Evolutionary conservation across 2,888 invertebrate genomes (phyloP).

Genomic region (Athrips mouffetella): DNA sequence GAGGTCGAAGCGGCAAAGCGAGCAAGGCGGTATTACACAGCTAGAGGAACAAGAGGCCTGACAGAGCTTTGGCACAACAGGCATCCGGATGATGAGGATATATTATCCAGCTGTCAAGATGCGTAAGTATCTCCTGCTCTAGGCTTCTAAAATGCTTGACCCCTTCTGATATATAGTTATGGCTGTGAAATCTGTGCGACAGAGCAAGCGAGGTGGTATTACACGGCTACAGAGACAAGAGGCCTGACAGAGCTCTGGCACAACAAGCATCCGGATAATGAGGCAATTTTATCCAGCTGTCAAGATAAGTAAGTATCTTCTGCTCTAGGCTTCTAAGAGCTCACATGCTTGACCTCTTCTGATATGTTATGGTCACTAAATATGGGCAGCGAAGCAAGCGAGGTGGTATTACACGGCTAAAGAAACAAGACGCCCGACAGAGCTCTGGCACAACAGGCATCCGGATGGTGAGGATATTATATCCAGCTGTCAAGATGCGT

Average conservation of each 20-base stretch:
- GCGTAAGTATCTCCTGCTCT: constrained; percentile 59
- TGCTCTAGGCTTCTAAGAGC: no score
- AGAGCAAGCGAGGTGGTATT: background rate
- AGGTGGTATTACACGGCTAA: constrained; percentile 60
- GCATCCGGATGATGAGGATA: constrained; percentile 66
- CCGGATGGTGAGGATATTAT: constrained; percentile 69
- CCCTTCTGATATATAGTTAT: no score
- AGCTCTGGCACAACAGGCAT: constrained; percentile 62
- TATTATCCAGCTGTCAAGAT: constrained; percentile 69
- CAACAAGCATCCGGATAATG: background rate
- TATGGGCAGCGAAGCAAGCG: constrained; percentile 58
- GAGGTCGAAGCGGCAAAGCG: constrained; percentile 58
- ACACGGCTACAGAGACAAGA: constrained; percentile 39
- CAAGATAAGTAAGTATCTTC: constrained; percentile 72
- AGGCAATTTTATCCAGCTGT: constrained; percentile 58
- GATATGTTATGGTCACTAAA: constrained; percentile 58
- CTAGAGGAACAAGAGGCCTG: constrained; percentile 60
- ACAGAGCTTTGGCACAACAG: constrained; percentile 64
- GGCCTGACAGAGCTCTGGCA: background rate
- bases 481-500: constrained; percentile 72
- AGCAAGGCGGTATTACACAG: constrained; percentile 59
- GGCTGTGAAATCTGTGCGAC: no score
- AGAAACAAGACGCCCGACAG: constrained; percentile 59
- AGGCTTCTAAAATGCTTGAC: no score
- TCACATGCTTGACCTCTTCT: constrained; percentile 48